Evolutionary conservation across 2,797 vertebrate species (phyloP).

Genomic region (Bothrops alternatus): DNA sequence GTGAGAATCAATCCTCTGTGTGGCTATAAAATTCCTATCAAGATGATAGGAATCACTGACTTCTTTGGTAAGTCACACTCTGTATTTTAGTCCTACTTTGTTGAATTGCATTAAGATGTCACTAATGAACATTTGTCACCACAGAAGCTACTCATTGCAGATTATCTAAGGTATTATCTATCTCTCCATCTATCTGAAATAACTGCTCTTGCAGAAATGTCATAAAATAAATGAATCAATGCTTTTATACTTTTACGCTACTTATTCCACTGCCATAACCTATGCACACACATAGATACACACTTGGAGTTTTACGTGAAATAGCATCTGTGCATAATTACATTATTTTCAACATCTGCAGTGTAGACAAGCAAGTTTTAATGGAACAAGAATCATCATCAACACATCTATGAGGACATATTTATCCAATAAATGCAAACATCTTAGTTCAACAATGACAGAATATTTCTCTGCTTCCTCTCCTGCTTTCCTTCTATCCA

Average conservation of each 20-base stretch:
- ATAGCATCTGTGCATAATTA: background rate
- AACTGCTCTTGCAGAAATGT: slow-evolving; percentile 25
- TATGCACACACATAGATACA: background rate
- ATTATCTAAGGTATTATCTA: background rate
- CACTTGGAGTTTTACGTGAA: background rate
- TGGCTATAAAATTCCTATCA: slow-evolving; percentile 41
- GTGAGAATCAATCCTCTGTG: slow-evolving; percentile 39
- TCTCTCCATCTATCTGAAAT: slow-evolving; percentile 17
- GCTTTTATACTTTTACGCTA: background rate
- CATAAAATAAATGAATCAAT: background rate
- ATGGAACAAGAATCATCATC: background rate
- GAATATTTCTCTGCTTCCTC: background rate
- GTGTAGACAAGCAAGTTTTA: background rate
- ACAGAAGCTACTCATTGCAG: slow-evolving; percentile 35
- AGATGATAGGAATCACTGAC: slow-evolving; percentile 22
- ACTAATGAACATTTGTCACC: slow-evolving; percentile 54
- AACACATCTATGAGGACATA: background rate
- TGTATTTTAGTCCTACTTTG: slow-evolving; percentile 46
- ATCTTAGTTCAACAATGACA: background rate
- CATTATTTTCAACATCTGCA: background rate
- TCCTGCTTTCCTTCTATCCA: background rate
- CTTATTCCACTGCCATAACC: background rate
- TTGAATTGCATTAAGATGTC: slow-evolving; percentile 64
- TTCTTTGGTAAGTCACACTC: slow-evolving; percentile 36
- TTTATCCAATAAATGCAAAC: background rate